Conservation (phyloP, 2,888 invertebrate genomes). For the Caenorhabditis uteleia region DNA sequence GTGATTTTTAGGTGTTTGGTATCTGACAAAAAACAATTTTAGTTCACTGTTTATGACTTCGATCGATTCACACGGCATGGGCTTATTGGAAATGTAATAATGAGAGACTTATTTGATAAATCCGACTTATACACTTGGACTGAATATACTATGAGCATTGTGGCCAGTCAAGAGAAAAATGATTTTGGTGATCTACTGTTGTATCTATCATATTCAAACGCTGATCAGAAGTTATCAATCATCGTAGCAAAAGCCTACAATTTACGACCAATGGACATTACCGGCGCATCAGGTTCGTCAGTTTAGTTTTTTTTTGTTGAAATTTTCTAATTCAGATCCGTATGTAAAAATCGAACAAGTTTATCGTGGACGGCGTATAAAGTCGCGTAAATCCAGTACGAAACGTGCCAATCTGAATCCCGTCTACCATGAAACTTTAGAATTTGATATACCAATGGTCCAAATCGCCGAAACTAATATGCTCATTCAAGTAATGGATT, state of each 20-base stretch:
- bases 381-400: slow-evolving; percentile 90
- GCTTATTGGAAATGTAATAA: slow-evolving; percentile 82
- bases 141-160: slow-evolving; percentile 84
- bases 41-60: slow-evolving; percentile 87
- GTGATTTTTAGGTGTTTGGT: slow-evolving; percentile 20
- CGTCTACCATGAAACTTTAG: slow-evolving; percentile 86
- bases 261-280: slow-evolving; percentile 90
- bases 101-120: slow-evolving; percentile 81
- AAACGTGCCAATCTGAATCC: slow-evolving; percentile 72
- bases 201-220: slow-evolving; percentile 87
- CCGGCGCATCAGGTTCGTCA: slow-evolving; percentile 84
- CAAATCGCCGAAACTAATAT: slow-evolving; percentile 82
- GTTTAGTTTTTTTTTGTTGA: not conserved
- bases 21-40: slow-evolving; percentile 66
- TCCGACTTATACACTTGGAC: slow-evolving; percentile 83
- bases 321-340: slow-evolving; percentile 77
- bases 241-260: slow-evolving; percentile 90
- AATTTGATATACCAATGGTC: slow-evolving; percentile 86
- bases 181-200: slow-evolving; percentile 90
- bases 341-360: slow-evolving; percentile 90
- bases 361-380: slow-evolving; percentile 85
- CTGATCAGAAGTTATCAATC: slow-evolving; percentile 86
- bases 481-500: slow-evolving; percentile 85
- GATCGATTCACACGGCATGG: slow-evolving; percentile 87
- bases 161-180: slow-evolving; percentile 84